Percentiles rank a stretch among this genome's conserved stretches.
Evolutionary conservation across 2,888 invertebrate species (phyloP).

Genomic region (Aelia acuminata): DNA sequence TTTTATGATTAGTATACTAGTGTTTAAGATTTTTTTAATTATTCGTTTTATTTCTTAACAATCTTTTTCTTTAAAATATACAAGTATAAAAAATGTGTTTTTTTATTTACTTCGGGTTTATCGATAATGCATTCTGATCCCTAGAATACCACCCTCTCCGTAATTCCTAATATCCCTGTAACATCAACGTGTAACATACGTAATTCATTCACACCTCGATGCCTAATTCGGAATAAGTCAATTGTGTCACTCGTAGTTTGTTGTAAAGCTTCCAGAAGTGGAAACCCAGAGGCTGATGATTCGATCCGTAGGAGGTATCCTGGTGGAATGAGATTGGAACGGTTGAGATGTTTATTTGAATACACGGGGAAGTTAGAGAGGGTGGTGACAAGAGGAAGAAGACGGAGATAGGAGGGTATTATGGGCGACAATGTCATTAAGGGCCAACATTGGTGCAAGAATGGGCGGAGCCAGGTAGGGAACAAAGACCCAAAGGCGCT

Average conservation of each 20-base stretch:
- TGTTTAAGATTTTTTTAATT: no score
- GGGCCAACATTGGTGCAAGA: conserved; percentile 21
- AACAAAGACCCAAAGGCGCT: not conserved
- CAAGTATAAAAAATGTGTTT: no score
- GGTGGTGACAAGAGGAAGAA: conserved; percentile 36
- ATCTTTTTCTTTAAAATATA: no score
- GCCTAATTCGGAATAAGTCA: not conserved
- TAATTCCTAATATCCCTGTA: no score
- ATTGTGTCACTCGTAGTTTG: not conserved
- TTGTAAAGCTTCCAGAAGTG: not conserved
- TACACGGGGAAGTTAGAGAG: conserved; percentile 21
- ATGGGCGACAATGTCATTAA: conserved; percentile 52
- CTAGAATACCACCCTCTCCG: no score
- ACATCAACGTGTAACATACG: not conserved
- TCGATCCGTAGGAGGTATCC: not conserved
- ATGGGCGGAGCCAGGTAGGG: conserved; percentile 2
- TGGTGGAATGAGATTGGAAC: conserved; percentile 18
- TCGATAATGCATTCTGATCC: no score
- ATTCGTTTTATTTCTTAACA: no score
- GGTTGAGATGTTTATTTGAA: conserved; percentile 38
- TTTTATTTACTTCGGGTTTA: no score
- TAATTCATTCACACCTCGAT: not conserved
- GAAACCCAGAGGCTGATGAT: conserved; percentile 12
- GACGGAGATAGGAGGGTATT: conserved; percentile 45
- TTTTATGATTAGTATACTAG: no score